phyloP scores from a whole-genome alignment of 1,140 invertebrate species.

The Drosophila pectinifera region DNA sequence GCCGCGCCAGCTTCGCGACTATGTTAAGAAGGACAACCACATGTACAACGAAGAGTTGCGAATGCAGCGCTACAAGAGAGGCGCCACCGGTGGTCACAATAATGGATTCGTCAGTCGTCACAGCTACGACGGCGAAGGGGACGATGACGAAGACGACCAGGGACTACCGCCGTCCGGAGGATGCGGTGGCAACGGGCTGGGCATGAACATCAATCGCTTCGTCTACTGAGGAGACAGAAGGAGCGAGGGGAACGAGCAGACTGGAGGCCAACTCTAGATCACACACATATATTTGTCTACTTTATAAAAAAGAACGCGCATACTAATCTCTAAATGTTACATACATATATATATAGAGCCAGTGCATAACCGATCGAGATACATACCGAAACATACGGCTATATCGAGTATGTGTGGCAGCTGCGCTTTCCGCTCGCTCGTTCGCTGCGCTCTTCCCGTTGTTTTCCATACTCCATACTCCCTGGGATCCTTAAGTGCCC shows the following conservation, averaged over 20 bases:
- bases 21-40: slow-evolving; percentile 73
- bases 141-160: slow-evolving; percentile 69
- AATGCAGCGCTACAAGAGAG: slow-evolving; percentile 58
- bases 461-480: slow-evolving; percentile 23
- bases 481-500: not conserved
- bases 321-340: slow-evolving; percentile 56
- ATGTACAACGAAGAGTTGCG: slow-evolving; percentile 69
- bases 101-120: slow-evolving; percentile 41
- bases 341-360: slow-evolving; percentile 37
- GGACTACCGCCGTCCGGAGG: slow-evolving; percentile 73
- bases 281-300: slow-evolving; percentile 36
- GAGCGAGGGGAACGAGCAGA: slow-evolving; percentile 17
- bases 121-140: slow-evolving; percentile 55
- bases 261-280: slow-evolving; percentile 28
- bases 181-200: slow-evolving; percentile 76
- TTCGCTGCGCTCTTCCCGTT: slow-evolving; percentile 25
- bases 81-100: slow-evolving; percentile 31
- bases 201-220: slow-evolving; percentile 80
- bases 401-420: slow-evolving; percentile 19
- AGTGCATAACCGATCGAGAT: slow-evolving; percentile 40
- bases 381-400: slow-evolving; percentile 28
- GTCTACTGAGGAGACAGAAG: slow-evolving; percentile 54
- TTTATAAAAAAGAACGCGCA: slow-evolving; percentile 47
- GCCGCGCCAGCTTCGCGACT: slow-evolving; percentile 68
- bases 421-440: slow-evolving; percentile 22